Evolutionary conservation across 2,113 vertebrate genomes (phyloP), one percentile per base, ranked within the genome.

Genomic region (Bostrychus sinensis): DNA sequence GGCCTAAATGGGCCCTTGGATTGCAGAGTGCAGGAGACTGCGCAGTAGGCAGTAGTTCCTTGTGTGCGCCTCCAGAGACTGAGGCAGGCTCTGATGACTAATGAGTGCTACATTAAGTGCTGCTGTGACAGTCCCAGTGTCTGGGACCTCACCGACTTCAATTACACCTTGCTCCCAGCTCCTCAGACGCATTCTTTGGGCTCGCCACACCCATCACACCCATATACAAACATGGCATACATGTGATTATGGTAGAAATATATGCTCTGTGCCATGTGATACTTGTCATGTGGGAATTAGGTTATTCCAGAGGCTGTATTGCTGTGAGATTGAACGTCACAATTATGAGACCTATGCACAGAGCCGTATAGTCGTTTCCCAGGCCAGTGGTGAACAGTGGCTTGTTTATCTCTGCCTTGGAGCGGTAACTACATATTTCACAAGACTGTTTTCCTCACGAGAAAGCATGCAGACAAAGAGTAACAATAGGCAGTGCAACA

Each of bases 31-130:
- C 19, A n/a, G 42, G 54, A 74, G 63, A 77, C 60, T 81, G 74
- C 75, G 32, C 65, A 59, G 58, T 58, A 73, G 55, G 53, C 77
- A 73, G 67, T 57, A 69, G 56, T 55, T 61, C 77, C 62, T 63
- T 16, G 38, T 79, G 66, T 67, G 20, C 66, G 20, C 70, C 66
- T 57, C 41, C 43, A 16, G 69, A 79, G 79, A 70, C 68, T 55
- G 41, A 63, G 64, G 43, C 28, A 70, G 66, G 66, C 67, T 78
- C 57, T 78, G 70, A 73, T 79, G 82, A 77, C 76, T 86, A 82
- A 84, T 83, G 78, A 86, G 59, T 42, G 59, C 26, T 74, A 73
- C 75, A 76, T 82, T 77, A 79, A 82, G 74, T 65, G 75, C 70
- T 79, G 75, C 73, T 76, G 68, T 73, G 66, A 86, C 77, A 82